Conservation (phyloP, 2,797 vertebrate species). For the Trichosurus vulpecula region DNA sequence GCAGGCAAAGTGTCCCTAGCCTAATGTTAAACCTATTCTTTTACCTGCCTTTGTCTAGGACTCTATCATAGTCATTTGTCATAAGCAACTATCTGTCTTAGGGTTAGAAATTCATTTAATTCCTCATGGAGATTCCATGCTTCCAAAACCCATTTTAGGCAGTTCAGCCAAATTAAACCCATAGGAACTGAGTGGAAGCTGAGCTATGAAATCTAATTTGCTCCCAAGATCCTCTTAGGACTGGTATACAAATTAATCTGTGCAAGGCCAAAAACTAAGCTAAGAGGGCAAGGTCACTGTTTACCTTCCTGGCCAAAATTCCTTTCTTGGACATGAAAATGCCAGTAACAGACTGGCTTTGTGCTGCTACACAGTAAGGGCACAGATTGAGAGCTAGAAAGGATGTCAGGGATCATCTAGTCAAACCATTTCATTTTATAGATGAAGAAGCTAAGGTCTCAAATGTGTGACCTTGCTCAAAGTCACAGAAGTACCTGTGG, state of each 20-base stretch:
- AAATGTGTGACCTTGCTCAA: neutral
- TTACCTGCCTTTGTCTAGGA: neutral
- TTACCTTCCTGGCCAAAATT: neutral
- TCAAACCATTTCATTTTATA: neutral
- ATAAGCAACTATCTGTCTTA: neutral
- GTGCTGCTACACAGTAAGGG: neutral
- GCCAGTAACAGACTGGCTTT: neutral
- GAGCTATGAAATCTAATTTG: neutral
- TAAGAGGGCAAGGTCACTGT: neutral
- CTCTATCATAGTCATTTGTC: neutral
- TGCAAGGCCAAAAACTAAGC: neutral
- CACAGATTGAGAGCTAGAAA: neutral
- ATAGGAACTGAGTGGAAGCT: neutral
- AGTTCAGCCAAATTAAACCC: neutral
- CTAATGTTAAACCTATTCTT: neutral
- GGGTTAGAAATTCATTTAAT: neutral
- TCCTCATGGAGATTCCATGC: neutral
- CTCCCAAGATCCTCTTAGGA: neutral
- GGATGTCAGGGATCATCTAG: neutral
- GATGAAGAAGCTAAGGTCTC: neutral
- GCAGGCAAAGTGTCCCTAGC: neutral
- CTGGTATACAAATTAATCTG: neutral
- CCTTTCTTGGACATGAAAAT: neutral
- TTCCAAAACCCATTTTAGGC: neutral
- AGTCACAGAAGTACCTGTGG: neutral